Percentiles rank a stretch among this genome's conserved stretches.
Conservation (phyloP, 1,140 invertebrate species). For the Probaryconus sp. region DNA sequence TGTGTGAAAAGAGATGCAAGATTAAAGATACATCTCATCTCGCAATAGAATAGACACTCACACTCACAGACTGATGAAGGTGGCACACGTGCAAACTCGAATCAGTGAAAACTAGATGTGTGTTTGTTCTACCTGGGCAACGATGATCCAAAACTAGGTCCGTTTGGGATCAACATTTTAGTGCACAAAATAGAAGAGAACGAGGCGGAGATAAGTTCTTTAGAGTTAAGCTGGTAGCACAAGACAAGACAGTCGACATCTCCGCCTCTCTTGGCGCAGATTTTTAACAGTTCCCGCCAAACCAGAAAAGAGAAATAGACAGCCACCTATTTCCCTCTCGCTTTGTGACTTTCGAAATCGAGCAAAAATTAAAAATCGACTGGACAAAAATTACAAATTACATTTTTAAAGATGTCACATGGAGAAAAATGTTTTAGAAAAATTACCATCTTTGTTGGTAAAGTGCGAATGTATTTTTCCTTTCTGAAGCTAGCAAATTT, state of each 20-base stretch:
- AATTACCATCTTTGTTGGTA: too few relatives aligned
- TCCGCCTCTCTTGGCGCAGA: constrained; percentile 66
- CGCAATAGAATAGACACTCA: neutral
- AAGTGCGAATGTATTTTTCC: too few relatives aligned
- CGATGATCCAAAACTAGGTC: constrained; percentile 54
- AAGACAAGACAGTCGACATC: constrained; percentile 73
- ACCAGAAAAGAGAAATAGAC: constrained; percentile 54
- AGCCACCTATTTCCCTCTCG: too few relatives aligned
- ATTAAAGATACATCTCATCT: constrained; percentile 41
- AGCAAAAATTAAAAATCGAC: too few relatives aligned
- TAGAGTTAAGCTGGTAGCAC: constrained; percentile 71
- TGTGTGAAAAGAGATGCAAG: constrained; percentile 46
- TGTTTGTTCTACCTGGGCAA: constrained; percentile 29
- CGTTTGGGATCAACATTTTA: constrained; percentile 58
- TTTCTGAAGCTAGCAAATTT: too few relatives aligned
- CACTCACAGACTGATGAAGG: neutral
- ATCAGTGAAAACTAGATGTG: constrained; percentile 29
- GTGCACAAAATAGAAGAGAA: constrained; percentile 69
- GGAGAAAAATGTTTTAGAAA: too few relatives aligned
- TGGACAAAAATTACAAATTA: too few relatives aligned
- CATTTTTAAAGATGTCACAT: too few relatives aligned
- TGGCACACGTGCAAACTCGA: constrained; percentile 17
- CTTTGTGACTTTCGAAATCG: too few relatives aligned
- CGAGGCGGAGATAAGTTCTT: constrained; percentile 68
- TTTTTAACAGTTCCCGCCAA: constrained; percentile 69